Base-by-base conservation (phyloP, 2,113 vertebrate genomes). In the Notiomystis cincta region DNA sequence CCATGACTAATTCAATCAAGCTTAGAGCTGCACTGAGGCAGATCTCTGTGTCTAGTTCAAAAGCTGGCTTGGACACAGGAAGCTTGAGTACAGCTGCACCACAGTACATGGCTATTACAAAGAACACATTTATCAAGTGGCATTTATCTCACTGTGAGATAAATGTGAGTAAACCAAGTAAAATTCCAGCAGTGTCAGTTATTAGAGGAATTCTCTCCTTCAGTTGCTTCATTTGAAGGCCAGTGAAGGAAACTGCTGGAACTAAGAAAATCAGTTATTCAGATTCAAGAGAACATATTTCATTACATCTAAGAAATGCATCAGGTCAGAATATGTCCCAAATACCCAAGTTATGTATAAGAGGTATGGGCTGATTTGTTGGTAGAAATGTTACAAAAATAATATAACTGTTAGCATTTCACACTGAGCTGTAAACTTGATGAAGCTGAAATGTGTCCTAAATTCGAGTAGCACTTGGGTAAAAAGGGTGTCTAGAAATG, bases 1-100 rank as follows among this genome's bases (percentile, higher is more conserved):
- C 83, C 58, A 27, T 89, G 69, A 87, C 87, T 96, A 94, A 89
- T 93, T 84, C 81, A 91, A 67, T 94, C 87, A 94, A 62, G 9
- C 56, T 91, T 77, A 58, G 33, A 84, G 42, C 14, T 54, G 33
- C 23, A 31, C 28, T 70, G 83, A 83, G 60, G 19, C 50, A 87
- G 12, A 10, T 58, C 27, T 24, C 27, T 37, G 7, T 21, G 71
- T 78, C 25, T 71, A 18, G 35, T 82, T 94, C 72, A 78, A 89
- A 93, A 89, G 30, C 27, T 58, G 44, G 1, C 28, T 70, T 62
- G 33, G 60, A 66, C 54, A 40, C 21, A 50, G 18, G 15, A 23
- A 75, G 21, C 50, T 57, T 70, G 38, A 62, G 21, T 45, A 25
- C 53, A 73, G 54, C 37, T 42, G 15, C 30, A 58, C 30, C 58